These are phyloP conservation scores for Lophotriccus pileatus DNA, from an alignment of 2,797 vertebrate species.

Conservation along the genomic window DNA sequence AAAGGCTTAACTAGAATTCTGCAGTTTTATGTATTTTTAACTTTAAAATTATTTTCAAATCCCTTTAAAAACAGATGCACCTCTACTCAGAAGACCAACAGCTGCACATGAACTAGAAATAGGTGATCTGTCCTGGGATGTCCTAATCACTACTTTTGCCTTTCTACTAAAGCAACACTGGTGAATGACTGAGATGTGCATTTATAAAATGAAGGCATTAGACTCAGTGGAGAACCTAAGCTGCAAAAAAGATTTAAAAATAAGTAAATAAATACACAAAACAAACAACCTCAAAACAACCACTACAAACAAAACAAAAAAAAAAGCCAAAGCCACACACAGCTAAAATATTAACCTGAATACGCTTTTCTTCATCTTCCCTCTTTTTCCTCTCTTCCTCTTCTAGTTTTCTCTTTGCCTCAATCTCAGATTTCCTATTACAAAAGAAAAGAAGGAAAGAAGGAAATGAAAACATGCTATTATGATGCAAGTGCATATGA, in stretches of 20 bases:
- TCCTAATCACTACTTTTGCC: neutral
- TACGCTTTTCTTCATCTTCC: constrained; percentile 88
- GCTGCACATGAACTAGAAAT: neutral
- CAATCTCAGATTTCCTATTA: constrained; percentile 92
- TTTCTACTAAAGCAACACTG: neutral
- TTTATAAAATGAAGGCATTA: neutral
- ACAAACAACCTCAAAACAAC: neutral
- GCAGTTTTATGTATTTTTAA: neutral
- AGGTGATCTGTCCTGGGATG: neutral
- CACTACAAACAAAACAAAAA: neutral
- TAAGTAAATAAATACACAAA: neutral
- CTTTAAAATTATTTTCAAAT: neutral
- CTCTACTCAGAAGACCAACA: neutral
- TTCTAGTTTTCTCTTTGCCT: constrained; percentile 92
- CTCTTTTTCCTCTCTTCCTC: constrained; percentile 93
- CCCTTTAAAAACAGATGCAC: neutral
- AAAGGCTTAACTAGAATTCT: neutral
- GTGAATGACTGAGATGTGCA: neutral
- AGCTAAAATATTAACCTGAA: constrained; percentile 79
- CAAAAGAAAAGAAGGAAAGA: neutral
- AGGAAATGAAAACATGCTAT: neutral
- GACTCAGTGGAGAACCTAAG: neutral
- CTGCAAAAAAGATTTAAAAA: neutral
- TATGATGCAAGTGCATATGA: neutral
- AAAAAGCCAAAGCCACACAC: neutral